Conservation (phyloP, 2,113 vertebrate species). For the Calonectris borealis region DNA sequence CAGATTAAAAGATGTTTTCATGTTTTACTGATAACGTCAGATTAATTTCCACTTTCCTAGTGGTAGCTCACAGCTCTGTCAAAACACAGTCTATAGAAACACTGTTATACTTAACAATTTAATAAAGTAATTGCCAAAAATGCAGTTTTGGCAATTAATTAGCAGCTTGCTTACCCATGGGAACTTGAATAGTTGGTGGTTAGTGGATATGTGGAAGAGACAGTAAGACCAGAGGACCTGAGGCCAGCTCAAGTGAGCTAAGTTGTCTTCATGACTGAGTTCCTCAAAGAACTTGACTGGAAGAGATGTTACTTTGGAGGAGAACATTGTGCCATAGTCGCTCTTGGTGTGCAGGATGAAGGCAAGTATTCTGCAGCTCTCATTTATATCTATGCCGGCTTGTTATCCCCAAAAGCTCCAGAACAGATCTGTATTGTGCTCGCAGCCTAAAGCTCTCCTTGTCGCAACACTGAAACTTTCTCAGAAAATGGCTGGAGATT, state of each 20-base stretch:
- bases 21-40: constrained; percentile 12
- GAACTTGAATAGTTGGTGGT: neutral
- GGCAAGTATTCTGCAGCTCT: neutral
- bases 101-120: neutral
- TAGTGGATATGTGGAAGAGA: neutral
- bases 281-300: neutral
- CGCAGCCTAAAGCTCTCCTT: neutral
- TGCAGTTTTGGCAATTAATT: neutral
- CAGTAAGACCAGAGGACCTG: neutral
- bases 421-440: neutral
- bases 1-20: constrained; percentile 36
- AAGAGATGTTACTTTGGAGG: neutral
- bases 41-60: constrained; percentile 9
- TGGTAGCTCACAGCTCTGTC: constrained; percentile 20
- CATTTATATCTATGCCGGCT: neutral
- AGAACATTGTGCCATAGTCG: neutral
- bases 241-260: neutral
- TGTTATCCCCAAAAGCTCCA: neutral
- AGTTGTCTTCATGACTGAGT: neutral
- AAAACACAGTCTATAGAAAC: constrained; percentile 16
- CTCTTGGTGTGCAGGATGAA: neutral
- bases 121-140: neutral
- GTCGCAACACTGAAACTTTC: neutral
- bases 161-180: neutral
- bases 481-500: neutral